These are phyloP conservation scores for Nezara viridula DNA, from an alignment of 2,888 invertebrate genomes.

Conservation along the genomic window DNA sequence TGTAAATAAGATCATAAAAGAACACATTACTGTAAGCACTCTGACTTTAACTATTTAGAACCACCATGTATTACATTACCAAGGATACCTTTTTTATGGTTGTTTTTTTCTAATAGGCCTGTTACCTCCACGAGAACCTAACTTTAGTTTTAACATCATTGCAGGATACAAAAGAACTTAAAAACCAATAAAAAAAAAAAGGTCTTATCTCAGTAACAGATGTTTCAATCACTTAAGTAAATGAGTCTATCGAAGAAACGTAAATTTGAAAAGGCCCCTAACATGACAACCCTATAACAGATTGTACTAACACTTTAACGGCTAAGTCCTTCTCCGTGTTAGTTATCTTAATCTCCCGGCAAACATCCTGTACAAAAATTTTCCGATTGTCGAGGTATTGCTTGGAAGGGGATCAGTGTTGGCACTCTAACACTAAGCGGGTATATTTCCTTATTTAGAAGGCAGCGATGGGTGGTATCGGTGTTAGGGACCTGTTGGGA, in stretches of 20 bases:
- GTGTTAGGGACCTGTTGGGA: conserved; percentile 2
- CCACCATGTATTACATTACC: too few species aligned
- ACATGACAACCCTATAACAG: not conserved
- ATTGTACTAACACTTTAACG: conserved; percentile 7
- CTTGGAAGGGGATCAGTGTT: not conserved
- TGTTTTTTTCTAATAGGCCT: not conserved
- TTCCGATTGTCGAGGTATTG: not conserved
- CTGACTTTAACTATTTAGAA: too few species aligned
- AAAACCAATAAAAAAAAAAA: not conserved
- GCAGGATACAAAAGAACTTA: not conserved
- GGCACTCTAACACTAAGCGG: conserved; percentile 2
- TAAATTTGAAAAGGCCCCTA: not conserved
- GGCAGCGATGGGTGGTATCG: not conserved
- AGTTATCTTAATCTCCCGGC: not conserved
- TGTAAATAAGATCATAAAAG: too few species aligned
- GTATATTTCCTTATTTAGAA: conserved; percentile 32
- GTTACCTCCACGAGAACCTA: not conserved
- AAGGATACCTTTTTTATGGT: too few species aligned
- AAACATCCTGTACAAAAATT: conserved; percentile 20
- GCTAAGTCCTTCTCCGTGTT: conserved; percentile 5
- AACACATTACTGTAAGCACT: too few species aligned
- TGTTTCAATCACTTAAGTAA: conserved; percentile 5
- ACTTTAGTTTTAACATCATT: not conserved
- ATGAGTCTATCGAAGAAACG: not conserved
- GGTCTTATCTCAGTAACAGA: not conserved